Evolutionary conservation across 2,888 invertebrate genomes (phyloP).

Genomic region (Cinara cedri): DNA sequence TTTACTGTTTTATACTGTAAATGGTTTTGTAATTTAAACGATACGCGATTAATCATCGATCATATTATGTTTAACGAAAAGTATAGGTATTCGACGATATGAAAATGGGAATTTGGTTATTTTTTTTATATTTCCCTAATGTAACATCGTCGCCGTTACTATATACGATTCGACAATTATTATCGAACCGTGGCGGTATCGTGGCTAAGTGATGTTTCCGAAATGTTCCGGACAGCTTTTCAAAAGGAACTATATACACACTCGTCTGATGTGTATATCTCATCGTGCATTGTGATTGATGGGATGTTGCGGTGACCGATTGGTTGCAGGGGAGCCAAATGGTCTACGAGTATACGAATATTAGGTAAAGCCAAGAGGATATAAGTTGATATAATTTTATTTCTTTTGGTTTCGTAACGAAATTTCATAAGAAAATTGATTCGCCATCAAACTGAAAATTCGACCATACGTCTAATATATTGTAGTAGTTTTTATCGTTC

Average conservation of each 20-base stretch:
- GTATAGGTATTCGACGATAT: too few relatives aligned
- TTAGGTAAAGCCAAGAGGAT: not conserved
- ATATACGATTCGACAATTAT: not conserved
- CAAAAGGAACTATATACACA: not conserved
- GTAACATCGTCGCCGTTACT: not conserved
- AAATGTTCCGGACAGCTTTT: slow-evolving; percentile 13
- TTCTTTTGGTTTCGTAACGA: not conserved
- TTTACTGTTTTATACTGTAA: too few relatives aligned
- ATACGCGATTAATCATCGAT: too few relatives aligned
- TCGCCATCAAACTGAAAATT: not conserved
- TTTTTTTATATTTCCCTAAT: not conserved
- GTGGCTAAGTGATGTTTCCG: not conserved
- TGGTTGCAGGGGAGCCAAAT: not conserved
- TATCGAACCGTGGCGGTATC: not conserved
- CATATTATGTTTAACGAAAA: too few relatives aligned
- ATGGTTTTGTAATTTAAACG: too few relatives aligned
- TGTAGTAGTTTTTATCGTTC: not conserved
- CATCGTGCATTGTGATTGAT: slow-evolving; percentile 22
- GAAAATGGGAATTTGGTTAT: not conserved
- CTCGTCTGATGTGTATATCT: not conserved
- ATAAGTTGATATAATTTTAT: slow-evolving; percentile 19
- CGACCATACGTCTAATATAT: too few relatives aligned
- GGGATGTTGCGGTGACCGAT: slow-evolving; percentile 6
- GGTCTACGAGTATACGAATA: not conserved
- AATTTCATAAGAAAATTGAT: slow-evolving; percentile 10